Conservation (phyloP, 2,113 vertebrate genomes). For the Nettapus auritus region DNA sequence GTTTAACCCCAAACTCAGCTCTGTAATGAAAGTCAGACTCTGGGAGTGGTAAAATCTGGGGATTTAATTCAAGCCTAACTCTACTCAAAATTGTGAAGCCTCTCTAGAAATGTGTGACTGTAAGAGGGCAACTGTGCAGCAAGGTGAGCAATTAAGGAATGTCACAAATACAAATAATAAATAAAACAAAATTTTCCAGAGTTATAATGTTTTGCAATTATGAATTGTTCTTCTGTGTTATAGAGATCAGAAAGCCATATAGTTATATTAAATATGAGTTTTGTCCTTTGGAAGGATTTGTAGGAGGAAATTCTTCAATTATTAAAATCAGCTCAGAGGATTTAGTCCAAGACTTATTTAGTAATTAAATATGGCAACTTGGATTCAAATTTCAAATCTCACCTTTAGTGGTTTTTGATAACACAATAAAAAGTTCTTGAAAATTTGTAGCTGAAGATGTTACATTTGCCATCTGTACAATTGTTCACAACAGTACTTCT, state of each 20-base stretch:
- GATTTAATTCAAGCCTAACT: not conserved
- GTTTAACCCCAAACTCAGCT: not conserved
- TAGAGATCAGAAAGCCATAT: not conserved
- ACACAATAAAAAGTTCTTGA: not conserved
- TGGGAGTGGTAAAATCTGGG: not conserved
- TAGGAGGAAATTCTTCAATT: conserved; percentile 25
- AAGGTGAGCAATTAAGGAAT: not conserved
- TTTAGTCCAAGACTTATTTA: conserved; percentile 47
- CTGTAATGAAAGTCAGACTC: not conserved
- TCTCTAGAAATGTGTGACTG: not conserved
- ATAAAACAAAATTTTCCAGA: not conserved
- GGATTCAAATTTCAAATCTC: conserved; percentile 15
- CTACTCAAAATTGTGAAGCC: not conserved
- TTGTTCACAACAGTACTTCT: not conserved
- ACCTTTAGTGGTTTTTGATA: not conserved
- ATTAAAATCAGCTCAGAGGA: conserved; percentile 16
- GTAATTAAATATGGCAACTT: conserved; percentile 29
- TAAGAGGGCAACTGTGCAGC: not conserved
- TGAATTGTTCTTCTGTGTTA: not conserved
- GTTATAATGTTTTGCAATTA: not conserved
- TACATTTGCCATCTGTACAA: not conserved
- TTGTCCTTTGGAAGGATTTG: conserved; percentile 31
- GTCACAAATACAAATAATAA: not conserved
- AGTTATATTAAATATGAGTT: not conserved
- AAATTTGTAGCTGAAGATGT: not conserved